These are phyloP conservation scores for Anhinga rufa DNA, from an alignment of 2,113 vertebrate genomes.

Conservation along the genomic window DNA sequence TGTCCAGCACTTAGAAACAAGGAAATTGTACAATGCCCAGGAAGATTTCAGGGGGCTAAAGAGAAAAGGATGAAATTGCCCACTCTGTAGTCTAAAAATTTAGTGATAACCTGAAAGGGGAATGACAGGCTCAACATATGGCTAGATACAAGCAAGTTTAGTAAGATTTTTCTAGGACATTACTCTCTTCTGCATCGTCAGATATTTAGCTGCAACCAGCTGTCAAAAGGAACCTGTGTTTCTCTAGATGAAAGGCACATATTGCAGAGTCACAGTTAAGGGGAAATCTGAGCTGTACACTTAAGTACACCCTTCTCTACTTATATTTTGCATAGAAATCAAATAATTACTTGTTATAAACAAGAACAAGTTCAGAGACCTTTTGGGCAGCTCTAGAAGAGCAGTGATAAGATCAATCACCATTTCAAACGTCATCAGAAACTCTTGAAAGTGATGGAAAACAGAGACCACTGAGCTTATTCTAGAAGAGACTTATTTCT, in stretches of 20 bases:
- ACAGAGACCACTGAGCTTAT: not conserved
- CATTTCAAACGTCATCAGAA: not conserved
- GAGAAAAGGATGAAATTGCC: not conserved
- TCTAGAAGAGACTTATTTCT: not conserved
- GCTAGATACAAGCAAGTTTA: not conserved
- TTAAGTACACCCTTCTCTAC: not conserved
- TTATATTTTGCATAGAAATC: not conserved
- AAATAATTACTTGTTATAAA: not conserved
- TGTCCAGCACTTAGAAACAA: not conserved
- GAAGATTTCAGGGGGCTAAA: not conserved
- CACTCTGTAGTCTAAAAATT: not conserved
- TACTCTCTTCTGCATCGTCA: not conserved
- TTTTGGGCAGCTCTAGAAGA: not conserved
- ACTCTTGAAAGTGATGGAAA: not conserved
- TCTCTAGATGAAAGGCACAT: not conserved
- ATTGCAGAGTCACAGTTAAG: not conserved
- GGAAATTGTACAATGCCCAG: too few species aligned
- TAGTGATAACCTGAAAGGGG: not conserved
- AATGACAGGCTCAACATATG: not conserved
- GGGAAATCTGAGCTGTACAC: not conserved
- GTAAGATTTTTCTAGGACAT: not conserved
- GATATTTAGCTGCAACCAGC: not conserved
- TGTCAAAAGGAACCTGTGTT: not conserved
- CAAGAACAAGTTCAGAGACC: not conserved
- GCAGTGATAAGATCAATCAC: not conserved